Base-by-base conservation (phyloP, 2,888 invertebrate species). In the Drosophila nr. perissopoda region DNA sequence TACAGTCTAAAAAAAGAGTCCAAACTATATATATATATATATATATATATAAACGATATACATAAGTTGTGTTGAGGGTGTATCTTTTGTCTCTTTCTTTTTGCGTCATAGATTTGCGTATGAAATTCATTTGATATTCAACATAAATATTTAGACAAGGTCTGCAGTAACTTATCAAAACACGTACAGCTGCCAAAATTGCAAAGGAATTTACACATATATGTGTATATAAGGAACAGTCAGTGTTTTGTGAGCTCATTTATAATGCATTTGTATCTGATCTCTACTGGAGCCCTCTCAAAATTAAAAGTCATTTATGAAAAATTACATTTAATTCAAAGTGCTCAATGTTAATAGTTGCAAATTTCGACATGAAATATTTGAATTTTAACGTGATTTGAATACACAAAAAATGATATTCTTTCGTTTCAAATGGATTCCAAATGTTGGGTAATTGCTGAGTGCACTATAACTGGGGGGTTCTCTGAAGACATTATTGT, bases 121-220 rank as follows among this genome's bases (percentile, higher is more conserved):
- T 68, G 49, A 40, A 40, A 49, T 67, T 54, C 18, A 54, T 54
- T 68, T 67, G 27, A 67, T 33, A n/a, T 21, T 27, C 8, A 6
- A 27, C n/a, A 27, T 16, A 45, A 54, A 48, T 65, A 65, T 65
- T 53, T 38, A 1, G n/a, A 31, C n/a, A 45, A 34, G n/a, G 13
- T 29, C 13, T 13, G 18, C 11, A 4, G 13, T 5, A 31, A 31
- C 36, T 6, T n/a, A 38, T 27, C 38, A 38, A 56, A 56, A 27
- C 27, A 36, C 36, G 11, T 11, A 36, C 25, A 54, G 54, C 29
- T n/a, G 38, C 11, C 2, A 38, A 29, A n/a, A 21, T 31, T 42
- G 16, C 21, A 40, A 40, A 31, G 10, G 2, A 21, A 31, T 31
- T 5, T 40, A 8, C 7, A 1, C 10, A 2, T 29, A 13, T 6